phyloP scores from a whole-genome alignment of 2,888 invertebrate species.

The Volucella inanis region DNA sequence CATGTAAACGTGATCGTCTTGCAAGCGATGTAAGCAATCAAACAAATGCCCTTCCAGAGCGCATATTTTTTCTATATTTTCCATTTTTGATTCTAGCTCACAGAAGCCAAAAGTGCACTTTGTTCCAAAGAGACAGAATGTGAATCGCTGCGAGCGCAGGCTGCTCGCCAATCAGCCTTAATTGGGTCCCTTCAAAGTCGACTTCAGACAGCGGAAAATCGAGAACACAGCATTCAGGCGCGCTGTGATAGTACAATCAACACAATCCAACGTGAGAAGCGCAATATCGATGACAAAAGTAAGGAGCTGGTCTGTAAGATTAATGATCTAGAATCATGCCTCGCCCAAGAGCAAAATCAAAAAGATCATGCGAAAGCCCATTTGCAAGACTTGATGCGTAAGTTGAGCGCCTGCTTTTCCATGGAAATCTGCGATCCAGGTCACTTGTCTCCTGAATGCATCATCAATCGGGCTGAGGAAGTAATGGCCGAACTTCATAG shows the following conservation, averaged over 20 bases:
- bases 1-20: constrained; percentile 92
- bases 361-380: constrained; percentile 88
- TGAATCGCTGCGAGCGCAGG: constrained; percentile 92
- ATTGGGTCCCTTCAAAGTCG: constrained; percentile 91
- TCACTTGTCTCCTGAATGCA: constrained; percentile 87
- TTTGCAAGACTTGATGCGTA: constrained; percentile 88
- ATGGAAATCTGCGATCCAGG: constrained; percentile 87
- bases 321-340: constrained; percentile 88
- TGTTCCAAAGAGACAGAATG: constrained; percentile 90
- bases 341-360: constrained; percentile 89
- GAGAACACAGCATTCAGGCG: constrained; percentile 88
- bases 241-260: constrained; percentile 88
- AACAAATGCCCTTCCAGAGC: neutral
- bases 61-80: neutral
- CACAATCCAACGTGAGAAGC: constrained; percentile 89
- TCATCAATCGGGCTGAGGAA: constrained; percentile 91
- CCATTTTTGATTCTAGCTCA: constrained; percentile 83
- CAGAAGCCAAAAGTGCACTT: constrained; percentile 88
- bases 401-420: constrained; percentile 89
- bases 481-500: constrained; percentile 89
- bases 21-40: constrained; percentile 87
- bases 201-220: constrained; percentile 90
- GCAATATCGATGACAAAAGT: constrained; percentile 89
- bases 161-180: constrained; percentile 91
- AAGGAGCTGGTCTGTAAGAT: constrained; percentile 90